phyloP scores from a whole-genome alignment of 2,888 invertebrate species.

The Podabrus alpinus region DNA sequence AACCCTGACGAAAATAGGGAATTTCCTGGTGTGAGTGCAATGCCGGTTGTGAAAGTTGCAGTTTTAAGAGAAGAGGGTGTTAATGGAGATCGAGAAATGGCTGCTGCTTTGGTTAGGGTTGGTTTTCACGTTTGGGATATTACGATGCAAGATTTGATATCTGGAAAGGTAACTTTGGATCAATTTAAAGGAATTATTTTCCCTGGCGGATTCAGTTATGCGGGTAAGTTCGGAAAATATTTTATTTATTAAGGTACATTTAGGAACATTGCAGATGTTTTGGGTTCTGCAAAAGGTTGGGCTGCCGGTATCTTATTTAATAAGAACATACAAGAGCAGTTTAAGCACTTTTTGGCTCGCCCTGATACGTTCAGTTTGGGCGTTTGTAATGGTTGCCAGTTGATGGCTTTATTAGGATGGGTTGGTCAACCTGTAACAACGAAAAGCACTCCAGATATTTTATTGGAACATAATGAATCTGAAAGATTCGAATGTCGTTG shows the following conservation, averaged over 20 bases:
- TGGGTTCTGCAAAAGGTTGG: slow-evolving; percentile 98
- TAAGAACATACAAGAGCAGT: slow-evolving; percentile 72
- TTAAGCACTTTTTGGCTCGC: slow-evolving; percentile 72
- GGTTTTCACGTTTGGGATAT: slow-evolving; percentile 93
- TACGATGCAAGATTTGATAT: slow-evolving; percentile 88
- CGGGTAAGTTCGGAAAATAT: slow-evolving; percentile 62
- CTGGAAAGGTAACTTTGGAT: slow-evolving; percentile 71
- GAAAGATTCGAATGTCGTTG: slow-evolving; percentile 82
- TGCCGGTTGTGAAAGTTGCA: slow-evolving; percentile 74
- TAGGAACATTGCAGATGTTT: slow-evolving; percentile 68
- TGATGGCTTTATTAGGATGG: slow-evolving; percentile 94
- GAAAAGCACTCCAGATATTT: slow-evolving; percentile 61
- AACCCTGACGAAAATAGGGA: slow-evolving; percentile 63
- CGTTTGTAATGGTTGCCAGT: slow-evolving; percentile 97
- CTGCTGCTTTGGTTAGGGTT: slow-evolving; percentile 82
- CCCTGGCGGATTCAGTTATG: slow-evolving; percentile 99
- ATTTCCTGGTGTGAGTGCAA: slow-evolving; percentile 39
- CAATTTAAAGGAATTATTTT: slow-evolving; percentile 88
- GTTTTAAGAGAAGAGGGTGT: slow-evolving; percentile 95
- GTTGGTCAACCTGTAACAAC: slow-evolving; percentile 62
- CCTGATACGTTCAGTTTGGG: slow-evolving; percentile 92
- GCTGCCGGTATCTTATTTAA: slow-evolving; percentile 89
- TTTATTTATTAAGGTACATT: neutral
- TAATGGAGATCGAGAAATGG: slow-evolving; percentile 98
- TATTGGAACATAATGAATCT: slow-evolving; percentile 84